Evolutionary conservation across 1,140 invertebrate species (phyloP), one percentile per base, ranked within the genome.

Genomic region (Coelopa frigida): DNA sequence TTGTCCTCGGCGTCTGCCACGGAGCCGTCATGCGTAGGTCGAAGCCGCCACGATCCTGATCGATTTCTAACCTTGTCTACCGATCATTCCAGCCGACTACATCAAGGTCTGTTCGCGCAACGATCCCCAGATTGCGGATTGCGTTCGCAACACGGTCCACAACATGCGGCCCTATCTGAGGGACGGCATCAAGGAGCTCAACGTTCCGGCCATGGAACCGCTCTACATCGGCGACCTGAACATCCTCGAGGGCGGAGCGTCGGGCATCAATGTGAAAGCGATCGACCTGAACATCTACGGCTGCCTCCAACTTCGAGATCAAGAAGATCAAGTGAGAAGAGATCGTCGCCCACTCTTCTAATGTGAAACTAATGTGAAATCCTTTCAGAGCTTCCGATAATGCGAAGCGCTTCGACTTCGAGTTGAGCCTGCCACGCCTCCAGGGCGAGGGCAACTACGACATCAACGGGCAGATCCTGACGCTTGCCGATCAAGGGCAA

Each of bases 151-250:
- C 11, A 75, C 76, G 24, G 72, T 78, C 2, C 70, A 76, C 40
- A 55, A 63, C 44, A 46, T 82, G 20, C 69, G 68, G 29, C 73
- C 72, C 5, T 66, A 72, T 52, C 55, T 75, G 44, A 59, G 50
- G 14, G 66, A 67, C 49, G 74, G 74, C 58, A 71, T 78, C 18
- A 73, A 77, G 3, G 75, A 81, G 27, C 73, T 78, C 29, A 75
- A 77, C 46, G 74, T 81, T 11, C 79, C 79, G 0, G 68, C 75
- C 1, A 53, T 81, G 36, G 79, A 82, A 50, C 80, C 80, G 6
- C 61, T 84, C 14, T 51, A 75, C 21, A 70, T 83, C 18, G 73
- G 76, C n/a, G 75, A 81, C 53, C 52, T 82, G 3, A 72, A 73
- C 11, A 72, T 74, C 8, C 55, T 73, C 0, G 72, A 81, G 29